These are phyloP conservation scores for Drosophila prosaltans DNA, from an alignment of 1,140 invertebrate species.

Conservation along the genomic window DNA sequence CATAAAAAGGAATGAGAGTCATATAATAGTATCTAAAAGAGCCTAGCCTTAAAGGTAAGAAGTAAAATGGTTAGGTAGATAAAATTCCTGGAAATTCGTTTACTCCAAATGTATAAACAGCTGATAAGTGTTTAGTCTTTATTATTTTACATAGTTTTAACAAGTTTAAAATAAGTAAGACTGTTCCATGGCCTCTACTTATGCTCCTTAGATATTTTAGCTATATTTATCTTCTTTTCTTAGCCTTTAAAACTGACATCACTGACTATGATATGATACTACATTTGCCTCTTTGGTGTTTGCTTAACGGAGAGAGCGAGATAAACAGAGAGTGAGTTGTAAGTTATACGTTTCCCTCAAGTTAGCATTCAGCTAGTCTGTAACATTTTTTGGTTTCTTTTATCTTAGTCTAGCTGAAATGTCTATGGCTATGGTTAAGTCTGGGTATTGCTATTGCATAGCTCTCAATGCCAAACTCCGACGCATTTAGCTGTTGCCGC, in stretches of 20 bases:
- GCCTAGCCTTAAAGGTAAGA: no score
- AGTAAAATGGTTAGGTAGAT: no score
- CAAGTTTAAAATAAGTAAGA: no score
- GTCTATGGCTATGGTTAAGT: slow-evolving; percentile 27
- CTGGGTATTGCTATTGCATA: slow-evolving; percentile 17
- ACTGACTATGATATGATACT: slow-evolving; percentile 16
- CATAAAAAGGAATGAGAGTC: no score
- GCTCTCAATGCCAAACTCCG: slow-evolving; percentile 70
- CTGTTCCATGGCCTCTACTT: not conserved
- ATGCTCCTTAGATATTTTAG: not conserved
- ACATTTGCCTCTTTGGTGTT: not conserved
- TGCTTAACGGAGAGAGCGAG: slow-evolving; percentile 20
- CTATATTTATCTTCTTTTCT: not conserved
- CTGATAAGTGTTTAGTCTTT: no score
- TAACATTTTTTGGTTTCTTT: slow-evolving; percentile 35
- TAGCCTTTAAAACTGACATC: slow-evolving; percentile 14
- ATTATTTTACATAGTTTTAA: no score
- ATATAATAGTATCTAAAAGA: no score
- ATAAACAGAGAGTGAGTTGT: not conserved
- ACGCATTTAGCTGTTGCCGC: slow-evolving; percentile 52
- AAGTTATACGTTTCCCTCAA: slow-evolving; percentile 16
- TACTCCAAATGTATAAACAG: no score
- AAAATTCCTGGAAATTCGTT: no score
- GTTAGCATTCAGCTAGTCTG: slow-evolving; percentile 32
- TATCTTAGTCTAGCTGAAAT: slow-evolving; percentile 32